phyloP scores from a whole-genome alignment of 2,113 vertebrate genomes.

The Thomomys bottae region DNA sequence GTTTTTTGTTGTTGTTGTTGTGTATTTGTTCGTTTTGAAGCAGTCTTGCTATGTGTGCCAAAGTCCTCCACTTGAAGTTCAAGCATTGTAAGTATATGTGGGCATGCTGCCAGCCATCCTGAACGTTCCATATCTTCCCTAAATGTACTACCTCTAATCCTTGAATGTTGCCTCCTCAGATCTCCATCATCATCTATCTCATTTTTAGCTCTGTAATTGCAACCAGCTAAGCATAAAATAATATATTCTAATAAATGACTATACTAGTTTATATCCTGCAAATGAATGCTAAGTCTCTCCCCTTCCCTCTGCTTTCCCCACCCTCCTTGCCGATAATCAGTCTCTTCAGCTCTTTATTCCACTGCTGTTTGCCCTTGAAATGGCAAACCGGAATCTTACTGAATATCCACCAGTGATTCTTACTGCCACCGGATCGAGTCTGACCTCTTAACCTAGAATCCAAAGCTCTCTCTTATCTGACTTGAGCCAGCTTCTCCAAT shows the following conservation, averaged over 20 bases:
- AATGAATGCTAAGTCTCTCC: background rate
- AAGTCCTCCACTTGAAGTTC: background rate
- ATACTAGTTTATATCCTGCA: constrained; percentile 30
- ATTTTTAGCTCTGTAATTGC: background rate
- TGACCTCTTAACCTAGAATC: constrained; percentile 56
- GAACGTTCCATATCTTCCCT: background rate
- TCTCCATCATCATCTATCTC: constrained; percentile 18
- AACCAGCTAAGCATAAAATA: constrained; percentile 46
- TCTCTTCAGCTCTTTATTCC: background rate
- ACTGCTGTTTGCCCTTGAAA: constrained; percentile 14
- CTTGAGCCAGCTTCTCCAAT: constrained; percentile 34
- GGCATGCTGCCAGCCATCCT: background rate
- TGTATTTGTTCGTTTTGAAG: background rate
- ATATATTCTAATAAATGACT: constrained; percentile 31
- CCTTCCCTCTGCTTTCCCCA: background rate
- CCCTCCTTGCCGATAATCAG: constrained; percentile 31
- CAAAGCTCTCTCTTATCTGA: constrained; percentile 57
- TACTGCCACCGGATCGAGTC: constrained; percentile 38
- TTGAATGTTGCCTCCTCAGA: constrained; percentile 33
- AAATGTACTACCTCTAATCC: background rate
- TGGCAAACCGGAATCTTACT: constrained; percentile 30
- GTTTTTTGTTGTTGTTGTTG: background rate
- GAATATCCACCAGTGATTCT: constrained; percentile 41
- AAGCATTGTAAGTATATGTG: background rate
- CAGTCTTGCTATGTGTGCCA: background rate